phyloP scores from a whole-genome alignment of 2,888 invertebrate species.

The Acronicta alni region DNA sequence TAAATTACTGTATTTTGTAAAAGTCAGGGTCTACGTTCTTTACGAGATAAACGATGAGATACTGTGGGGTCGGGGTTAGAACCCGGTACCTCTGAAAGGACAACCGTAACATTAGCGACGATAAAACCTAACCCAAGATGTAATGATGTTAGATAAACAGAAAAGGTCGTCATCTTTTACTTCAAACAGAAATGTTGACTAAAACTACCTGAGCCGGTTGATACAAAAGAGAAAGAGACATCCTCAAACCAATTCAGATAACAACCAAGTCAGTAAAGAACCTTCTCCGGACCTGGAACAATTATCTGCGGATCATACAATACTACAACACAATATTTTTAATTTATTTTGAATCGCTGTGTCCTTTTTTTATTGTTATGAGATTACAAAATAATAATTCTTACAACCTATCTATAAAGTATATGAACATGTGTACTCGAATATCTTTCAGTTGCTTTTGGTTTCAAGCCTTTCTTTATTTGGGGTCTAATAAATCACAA shows the following conservation, averaged over 20 bases:
- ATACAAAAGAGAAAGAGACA: not conserved
- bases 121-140: constrained; percentile 38
- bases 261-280: too few relatives aligned
- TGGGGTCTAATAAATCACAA: constrained; percentile 51
- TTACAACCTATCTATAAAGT: too few relatives aligned
- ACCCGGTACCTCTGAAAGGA: constrained; percentile 39
- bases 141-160: constrained; percentile 45
- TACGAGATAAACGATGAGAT: constrained; percentile 45
- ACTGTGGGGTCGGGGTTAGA: constrained; percentile 31
- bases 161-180: constrained; percentile 34
- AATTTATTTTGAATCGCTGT: too few relatives aligned
- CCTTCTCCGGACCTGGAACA: too few relatives aligned
- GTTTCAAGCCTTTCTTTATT: constrained; percentile 28
- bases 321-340: too few relatives aligned
- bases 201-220: constrained; percentile 9
- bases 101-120: constrained; percentile 35
- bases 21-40: constrained; percentile 28
- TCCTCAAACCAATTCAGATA: too few relatives aligned
- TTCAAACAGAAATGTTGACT: not conserved
- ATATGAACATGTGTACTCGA: too few relatives aligned
- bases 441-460: constrained; percentile 16
- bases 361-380: too few relatives aligned
- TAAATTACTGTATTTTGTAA: too few relatives aligned
- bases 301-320: too few relatives aligned
- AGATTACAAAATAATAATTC: too few relatives aligned